Conservation (phyloP, 2,113 vertebrate genomes). For the Poeciliopsis prolifica region DNA sequence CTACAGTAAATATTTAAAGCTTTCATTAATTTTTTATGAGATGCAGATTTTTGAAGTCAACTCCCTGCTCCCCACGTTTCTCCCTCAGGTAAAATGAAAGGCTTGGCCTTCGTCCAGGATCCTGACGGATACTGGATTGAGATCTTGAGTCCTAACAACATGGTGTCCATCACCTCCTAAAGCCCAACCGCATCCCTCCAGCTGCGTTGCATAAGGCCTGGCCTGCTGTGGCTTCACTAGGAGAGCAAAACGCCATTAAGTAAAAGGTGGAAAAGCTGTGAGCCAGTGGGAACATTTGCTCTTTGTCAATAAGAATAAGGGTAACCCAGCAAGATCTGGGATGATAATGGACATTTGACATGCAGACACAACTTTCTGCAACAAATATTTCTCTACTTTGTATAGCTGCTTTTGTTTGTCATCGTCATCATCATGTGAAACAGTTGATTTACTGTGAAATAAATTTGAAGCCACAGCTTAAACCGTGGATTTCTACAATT, state of each 20-base stretch:
- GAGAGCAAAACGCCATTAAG: constrained; percentile 23
- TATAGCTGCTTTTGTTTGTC: constrained; percentile 5
- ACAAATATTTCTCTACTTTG: neutral
- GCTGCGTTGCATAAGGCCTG: constrained; percentile 11
- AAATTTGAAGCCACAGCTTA: constrained; percentile 36
- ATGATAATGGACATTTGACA: constrained; percentile 15
- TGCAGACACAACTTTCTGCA: constrained; percentile 18
- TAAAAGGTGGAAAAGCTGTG: neutral
- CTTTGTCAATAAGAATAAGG: neutral
- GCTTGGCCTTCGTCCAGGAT: constrained; percentile 96
- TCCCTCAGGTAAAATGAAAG: constrained; percentile 94
- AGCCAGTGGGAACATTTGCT: neutral
- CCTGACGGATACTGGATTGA: constrained; percentile 99
- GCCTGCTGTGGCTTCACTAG: constrained; percentile 24
- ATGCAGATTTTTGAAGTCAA: neutral
- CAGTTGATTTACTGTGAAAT: constrained; percentile 2
- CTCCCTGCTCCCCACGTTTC: neutral
- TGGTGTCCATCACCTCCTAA: constrained; percentile 85
- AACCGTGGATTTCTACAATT: neutral
- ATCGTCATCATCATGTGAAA: constrained; percentile 15
- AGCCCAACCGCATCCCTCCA: constrained; percentile 1
- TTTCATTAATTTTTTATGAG: neutral
- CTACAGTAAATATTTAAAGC: neutral
- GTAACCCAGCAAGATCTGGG: constrained; percentile 4
- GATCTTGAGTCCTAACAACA: constrained; percentile 93